Evolutionary conservation across 2,797 vertebrate genomes (phyloP), one percentile per base, ranked within the genome.

Genomic region (Phataginus tetradactyla): DNA sequence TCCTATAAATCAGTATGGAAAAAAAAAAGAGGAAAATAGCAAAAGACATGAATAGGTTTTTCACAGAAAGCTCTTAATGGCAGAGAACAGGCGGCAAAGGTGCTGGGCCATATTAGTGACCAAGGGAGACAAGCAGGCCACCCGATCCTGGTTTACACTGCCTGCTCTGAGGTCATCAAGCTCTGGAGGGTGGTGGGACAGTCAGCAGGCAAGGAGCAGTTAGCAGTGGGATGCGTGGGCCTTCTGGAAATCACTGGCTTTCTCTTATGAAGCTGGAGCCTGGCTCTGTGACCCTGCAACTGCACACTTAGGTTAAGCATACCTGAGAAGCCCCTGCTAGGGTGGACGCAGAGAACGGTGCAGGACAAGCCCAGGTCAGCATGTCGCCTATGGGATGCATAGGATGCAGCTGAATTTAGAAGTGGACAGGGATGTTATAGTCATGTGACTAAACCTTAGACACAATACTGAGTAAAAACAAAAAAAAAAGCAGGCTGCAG

Each of bases 371-470:
- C 45, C 10, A 45, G 45, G 45, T 45, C 45, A 45, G 45, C 45
- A 45, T 12, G 45, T 12, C 10, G 45, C 45, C 45, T 1, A 14
- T 3, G 11, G 3, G 3, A 12, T 7, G 14, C 1, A 53, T n/a
- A 29, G 18, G 1, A 66, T 0, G 5, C 12, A 34, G 7, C 5
- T 27, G 45, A 9, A 25, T 8, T 20, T 7, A 27, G 59, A 45
- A 34, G 34, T 4, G 15, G 61, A 20, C 39, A 7, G 0, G 29
- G 34, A 9, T 2, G 18, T 23, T 21, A 5, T n/a, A 51, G 55
- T 55, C 4, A 39, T 0, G 5, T 5, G 18, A 66, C 8, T 13
- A 49, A 27, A 42, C 75, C n/a, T 71, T 5, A 27, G 80, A 57
- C 23, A 86, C 32, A 18, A 69, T 5, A 4, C 0, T 2, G 51